Evolutionary conservation across 1,140 invertebrate species (phyloP).

Genomic region (Drosophila tristis): DNA sequence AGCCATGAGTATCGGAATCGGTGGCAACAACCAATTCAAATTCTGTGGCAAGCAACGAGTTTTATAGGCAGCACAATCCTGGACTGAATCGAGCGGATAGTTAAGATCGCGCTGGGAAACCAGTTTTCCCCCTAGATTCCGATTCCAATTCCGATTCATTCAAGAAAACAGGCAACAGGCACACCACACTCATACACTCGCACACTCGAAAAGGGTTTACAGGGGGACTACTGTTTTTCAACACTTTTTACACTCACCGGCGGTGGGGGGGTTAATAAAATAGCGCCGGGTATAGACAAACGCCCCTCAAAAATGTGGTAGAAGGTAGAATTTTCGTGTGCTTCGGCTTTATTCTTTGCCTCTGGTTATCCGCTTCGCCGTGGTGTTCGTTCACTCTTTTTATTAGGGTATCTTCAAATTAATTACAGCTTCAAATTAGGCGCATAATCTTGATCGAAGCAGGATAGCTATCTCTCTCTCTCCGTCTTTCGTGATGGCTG

Average conservation of each 20-base stretch:
- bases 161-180: slow-evolving; percentile 75
- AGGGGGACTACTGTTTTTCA: slow-evolving; percentile 74
- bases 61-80: slow-evolving; percentile 46
- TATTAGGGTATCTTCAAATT: slow-evolving; percentile 80
- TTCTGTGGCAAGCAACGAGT: slow-evolving; percentile 51
- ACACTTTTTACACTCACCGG: slow-evolving; percentile 73
- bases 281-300: slow-evolving; percentile 50
- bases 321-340: slow-evolving; percentile 17
- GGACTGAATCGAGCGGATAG: slow-evolving; percentile 53
- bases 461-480: slow-evolving; percentile 43
- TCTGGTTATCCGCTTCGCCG: slow-evolving; percentile 15
- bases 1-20: slow-evolving; percentile 15
- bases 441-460: slow-evolving; percentile 72
- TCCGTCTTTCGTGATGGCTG: slow-evolving; percentile 12
- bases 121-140: slow-evolving; percentile 68
- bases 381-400: slow-evolving; percentile 50
- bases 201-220: slow-evolving; percentile 59
- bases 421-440: slow-evolving; percentile 82
- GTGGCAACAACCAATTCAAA: slow-evolving; percentile 48
- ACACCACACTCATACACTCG: slow-evolving; percentile 27
- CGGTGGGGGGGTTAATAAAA: slow-evolving; percentile 69
- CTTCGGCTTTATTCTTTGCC: slow-evolving; percentile 27
- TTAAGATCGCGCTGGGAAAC: slow-evolving; percentile 59
- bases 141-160: slow-evolving; percentile 48
- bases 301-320: slow-evolving; percentile 49